Evolutionary conservation across 2,113 vertebrate genomes (phyloP).

Genomic region (Glaucomys volans): DNA sequence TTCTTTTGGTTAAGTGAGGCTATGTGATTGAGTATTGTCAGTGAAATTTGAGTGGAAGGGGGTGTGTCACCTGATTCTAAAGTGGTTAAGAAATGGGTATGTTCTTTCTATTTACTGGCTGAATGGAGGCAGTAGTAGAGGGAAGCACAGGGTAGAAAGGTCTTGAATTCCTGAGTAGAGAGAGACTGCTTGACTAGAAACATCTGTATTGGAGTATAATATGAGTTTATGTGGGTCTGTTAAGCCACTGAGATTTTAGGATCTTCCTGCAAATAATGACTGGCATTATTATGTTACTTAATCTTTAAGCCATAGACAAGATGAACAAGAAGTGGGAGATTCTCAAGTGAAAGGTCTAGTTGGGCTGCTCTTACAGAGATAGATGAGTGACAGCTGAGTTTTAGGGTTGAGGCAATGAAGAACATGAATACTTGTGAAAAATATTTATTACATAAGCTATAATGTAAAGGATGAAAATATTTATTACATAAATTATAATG

Average conservation of each 20-base stretch:
- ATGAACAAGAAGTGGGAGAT: not conserved
- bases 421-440: not conserved
- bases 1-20: not conserved
- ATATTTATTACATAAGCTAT: not conserved
- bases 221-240: not conserved
- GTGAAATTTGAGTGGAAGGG: not conserved
- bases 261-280: not conserved
- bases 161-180: not conserved
- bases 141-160: not conserved
- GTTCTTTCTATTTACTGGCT: not conserved
- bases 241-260: not conserved
- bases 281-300: not conserved
- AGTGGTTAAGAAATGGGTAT: not conserved
- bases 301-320: not conserved
- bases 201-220: not conserved
- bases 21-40: not conserved
- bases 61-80: not conserved
- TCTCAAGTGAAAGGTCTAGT: not conserved
- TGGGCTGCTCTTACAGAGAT: not conserved
- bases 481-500: not conserved
- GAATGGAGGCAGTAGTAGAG: not conserved
- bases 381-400: not conserved
- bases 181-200: not conserved
- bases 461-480: not conserved
- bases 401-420: not conserved